Conservation (phyloP, 2,797 vertebrate species). For the Amazona ochrocephala region DNA sequence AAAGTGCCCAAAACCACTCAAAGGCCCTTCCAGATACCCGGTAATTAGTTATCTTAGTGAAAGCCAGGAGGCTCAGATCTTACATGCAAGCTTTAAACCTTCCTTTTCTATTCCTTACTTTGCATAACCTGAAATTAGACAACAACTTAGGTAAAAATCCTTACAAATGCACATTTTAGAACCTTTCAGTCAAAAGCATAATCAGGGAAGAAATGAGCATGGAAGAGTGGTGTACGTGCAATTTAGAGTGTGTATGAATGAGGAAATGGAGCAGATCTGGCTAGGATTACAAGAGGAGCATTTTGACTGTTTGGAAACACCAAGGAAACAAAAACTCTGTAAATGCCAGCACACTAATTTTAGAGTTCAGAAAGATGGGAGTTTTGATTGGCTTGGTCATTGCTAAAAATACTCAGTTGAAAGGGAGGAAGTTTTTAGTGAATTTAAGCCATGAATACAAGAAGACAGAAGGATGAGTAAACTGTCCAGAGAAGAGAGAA, state of each 20-base stretch:
- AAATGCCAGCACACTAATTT: neutral
- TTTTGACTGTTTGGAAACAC: neutral
- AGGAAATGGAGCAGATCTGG: neutral
- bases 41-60: neutral
- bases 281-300: neutral
- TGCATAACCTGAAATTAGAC: neutral
- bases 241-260: neutral
- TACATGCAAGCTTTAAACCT: neutral
- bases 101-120: neutral
- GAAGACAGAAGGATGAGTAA: neutral
- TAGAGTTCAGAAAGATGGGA: neutral
- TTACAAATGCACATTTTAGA: neutral
- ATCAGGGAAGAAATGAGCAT: neutral
- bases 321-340: neutral
- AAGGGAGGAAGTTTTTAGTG: neutral
- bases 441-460: neutral
- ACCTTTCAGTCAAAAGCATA: neutral
- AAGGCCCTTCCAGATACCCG: neutral
- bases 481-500: neutral
- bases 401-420: neutral
- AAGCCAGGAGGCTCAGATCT: neutral
- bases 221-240: neutral
- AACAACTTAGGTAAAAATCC: neutral
- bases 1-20: neutral
- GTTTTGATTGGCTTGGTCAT: neutral